Base-by-base conservation (phyloP, 1,140 invertebrate species). In the Cyclargus thomasi region DNA sequence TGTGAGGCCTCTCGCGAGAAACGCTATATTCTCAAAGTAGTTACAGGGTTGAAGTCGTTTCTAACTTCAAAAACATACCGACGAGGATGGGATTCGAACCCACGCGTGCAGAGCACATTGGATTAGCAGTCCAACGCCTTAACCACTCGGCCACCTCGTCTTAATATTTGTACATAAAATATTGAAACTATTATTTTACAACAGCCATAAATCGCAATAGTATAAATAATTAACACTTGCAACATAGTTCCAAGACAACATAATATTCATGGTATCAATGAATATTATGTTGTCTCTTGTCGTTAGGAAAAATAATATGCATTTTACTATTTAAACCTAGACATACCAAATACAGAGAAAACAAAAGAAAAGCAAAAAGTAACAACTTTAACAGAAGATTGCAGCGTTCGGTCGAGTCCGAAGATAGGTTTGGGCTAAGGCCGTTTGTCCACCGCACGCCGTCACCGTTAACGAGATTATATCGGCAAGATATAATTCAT, bases 81-180 rank as follows among this genome's bases (percentile, higher is more conserved):
- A 82, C 78, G 78, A 82, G 79, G 80, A 80, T 76, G 78, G 79
- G 79, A 77, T 82, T 82, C 79, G 79, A 82, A 82, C 80, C 80
- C 80, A 75, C 71, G 71, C 74, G 70, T 72, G 75, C 91, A 92
- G 91, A 92, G 91, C 91, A 92, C 91, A 92, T 92, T 92, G 91
- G 92, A 92, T 87, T 94, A 95, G 94, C 94, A 95, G 94, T 95
- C 95, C 94, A 95, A 95, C 95, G 94, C 95, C 95, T 95, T 95
- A 95, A 95, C 95, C 94, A 95, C 95, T 95, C 94, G 95, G 95
- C 94, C 95, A 95, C 94, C 95, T 95, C 94, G 94, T 95, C 94
- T 16, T 47, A 2, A 8, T 16, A 47, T 47, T 11, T 4, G 11
- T 47, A 47, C 14, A 47, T 47, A 47, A 47, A 47, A 47, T 1